phyloP scores from a whole-genome alignment of 2,797 vertebrate species.

The Sylvia borin region DNA sequence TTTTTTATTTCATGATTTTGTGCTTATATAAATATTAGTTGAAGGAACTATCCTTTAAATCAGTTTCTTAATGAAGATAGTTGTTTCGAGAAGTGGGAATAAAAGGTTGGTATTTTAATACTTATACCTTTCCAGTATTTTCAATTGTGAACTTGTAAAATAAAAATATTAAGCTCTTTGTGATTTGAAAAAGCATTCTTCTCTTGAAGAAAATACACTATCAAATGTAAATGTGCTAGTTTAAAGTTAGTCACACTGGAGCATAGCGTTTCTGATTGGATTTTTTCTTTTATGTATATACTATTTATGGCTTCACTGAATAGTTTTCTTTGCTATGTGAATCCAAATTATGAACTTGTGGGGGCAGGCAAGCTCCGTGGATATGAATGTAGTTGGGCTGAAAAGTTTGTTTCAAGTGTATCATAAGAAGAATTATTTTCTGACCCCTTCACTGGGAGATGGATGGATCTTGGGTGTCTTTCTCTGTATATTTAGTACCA shows the following conservation, averaged over 20 bases:
- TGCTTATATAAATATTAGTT: background rate
- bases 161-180: background rate
- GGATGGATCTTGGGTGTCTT: background rate
- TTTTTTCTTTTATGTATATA: no score
- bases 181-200: background rate
- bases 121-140: background rate
- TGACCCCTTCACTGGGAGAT: background rate
- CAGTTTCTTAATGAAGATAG: background rate
- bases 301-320: background rate
- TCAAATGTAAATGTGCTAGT: background rate
- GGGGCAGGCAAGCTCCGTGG: background rate
- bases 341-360: background rate
- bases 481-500: background rate
- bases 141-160: background rate
- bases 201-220: background rate
- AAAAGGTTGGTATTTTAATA: background rate
- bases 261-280: background rate
- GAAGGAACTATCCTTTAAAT: background rate
- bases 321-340: background rate
- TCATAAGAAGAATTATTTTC: background rate
- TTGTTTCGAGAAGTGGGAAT: background rate
- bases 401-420: background rate
- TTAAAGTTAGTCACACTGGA: background rate
- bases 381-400: background rate
- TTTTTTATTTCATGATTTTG: background rate